Base-by-base conservation (phyloP, 2,797 vertebrate genomes). In the Danio tinwini region DNA sequence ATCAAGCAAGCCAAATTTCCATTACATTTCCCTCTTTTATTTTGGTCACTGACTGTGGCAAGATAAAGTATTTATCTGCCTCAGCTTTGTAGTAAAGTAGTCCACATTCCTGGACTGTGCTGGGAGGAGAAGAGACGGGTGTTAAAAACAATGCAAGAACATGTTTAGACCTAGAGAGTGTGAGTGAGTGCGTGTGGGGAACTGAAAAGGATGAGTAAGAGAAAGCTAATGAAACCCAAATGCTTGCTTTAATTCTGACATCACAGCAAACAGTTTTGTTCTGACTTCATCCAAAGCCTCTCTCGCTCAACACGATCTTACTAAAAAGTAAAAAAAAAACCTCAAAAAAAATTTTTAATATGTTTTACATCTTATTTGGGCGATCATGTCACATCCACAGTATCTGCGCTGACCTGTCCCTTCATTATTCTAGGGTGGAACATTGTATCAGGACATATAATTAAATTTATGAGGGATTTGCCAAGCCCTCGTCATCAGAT, bases 51-150 rank as follows among this genome's bases (percentile, higher is more conserved):
- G 12, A 52, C 53, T 39, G 7, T 53, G 49, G 29, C 2, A 9
- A 55, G 14, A 39, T 9, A 52, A 42, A 19, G 39, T 8, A 12
- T 40, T 69, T 53, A 5, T 52, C 29, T 70, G 50, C 61, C 39
- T 74, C 55, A 53, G 7, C 45, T 45, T 29, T 7, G 47, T 76
- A 63, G 68, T 77, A 91, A 91, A 92, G 91, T 93, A 87, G 91
- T 93, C 91, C 87, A 91, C 91, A 93, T 93, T 93, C 92, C 93
- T 93, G 88, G 86, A 85, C 83, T 85, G 78, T 65, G 14, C 83
- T 87, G 89, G 86, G 86, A 75, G 67, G 85, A 82, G 87, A 56
- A 70, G 52, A 70, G 49, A 69, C 62, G 47, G 70, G 44, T 45
- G 29, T n/a, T 65, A 40, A 76, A 76, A 80, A 74, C 71, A 78